Conservation (phyloP, 2,113 vertebrate species). For the Tympanuchus pallidicinctus region DNA sequence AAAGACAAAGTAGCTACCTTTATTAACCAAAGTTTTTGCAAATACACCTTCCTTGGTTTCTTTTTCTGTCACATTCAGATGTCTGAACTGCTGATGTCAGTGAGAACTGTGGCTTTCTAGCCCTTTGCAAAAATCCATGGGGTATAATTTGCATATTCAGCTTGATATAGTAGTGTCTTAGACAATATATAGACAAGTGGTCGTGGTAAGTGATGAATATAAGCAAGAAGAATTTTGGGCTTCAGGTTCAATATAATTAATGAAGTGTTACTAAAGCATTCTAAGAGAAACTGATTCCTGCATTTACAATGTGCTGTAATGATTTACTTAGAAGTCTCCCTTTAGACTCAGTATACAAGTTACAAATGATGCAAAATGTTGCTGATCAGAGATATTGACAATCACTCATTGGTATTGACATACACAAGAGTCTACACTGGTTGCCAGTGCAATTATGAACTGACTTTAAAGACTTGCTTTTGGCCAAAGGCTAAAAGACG, state of each 20-base stretch:
- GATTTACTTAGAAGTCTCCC: constrained; percentile 69
- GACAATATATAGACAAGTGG: constrained; percentile 63
- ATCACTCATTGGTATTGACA: constrained; percentile 72
- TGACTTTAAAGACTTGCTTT: constrained; percentile 52
- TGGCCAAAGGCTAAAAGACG: constrained; percentile 14
- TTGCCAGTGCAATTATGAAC: constrained; percentile 63
- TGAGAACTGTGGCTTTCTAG: not conserved
- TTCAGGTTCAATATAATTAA: constrained; percentile 75
- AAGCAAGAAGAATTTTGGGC: constrained; percentile 40
- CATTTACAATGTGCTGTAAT: constrained; percentile 72
- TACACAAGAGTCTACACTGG: constrained; percentile 16
- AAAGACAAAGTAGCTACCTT: not conserved
- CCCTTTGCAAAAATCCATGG: not conserved
- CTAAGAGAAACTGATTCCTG: constrained; percentile 63
- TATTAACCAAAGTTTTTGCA: not conserved
- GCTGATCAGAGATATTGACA: constrained; percentile 72
- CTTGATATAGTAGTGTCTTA: constrained; percentile 47
- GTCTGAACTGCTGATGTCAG: constrained; percentile 8
- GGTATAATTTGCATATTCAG: constrained; percentile 43
- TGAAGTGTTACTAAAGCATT: constrained; percentile 70
- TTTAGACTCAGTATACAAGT: constrained; percentile 56
- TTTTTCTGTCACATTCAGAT: not conserved
- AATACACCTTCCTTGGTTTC: constrained; percentile 27
- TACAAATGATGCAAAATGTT: constrained; percentile 76
- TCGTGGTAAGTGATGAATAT: constrained; percentile 56